Evolutionary conservation across 2,797 vertebrate genomes (phyloP), one percentile per base, ranked within the genome.

Genomic region (Triplophysa yarkandensis): DNA sequence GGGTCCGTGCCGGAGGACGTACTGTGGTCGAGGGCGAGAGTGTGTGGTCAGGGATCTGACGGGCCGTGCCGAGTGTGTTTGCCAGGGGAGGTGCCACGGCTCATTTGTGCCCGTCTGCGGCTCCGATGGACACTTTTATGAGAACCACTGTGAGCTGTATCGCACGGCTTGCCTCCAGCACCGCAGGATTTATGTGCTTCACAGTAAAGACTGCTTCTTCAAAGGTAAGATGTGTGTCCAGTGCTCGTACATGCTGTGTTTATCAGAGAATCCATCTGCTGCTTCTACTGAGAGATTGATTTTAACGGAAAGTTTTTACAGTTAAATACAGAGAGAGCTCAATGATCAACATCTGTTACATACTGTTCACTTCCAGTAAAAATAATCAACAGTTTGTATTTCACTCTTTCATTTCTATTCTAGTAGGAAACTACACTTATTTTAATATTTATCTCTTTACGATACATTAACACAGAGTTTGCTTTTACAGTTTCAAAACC

Each of bases 121-220:
- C 60, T 98, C 97, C 0, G 95, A 98, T 0, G 95, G 96, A 73
- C 88, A 89, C 48, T 93, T 98, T 82, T 98, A 98, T 0, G 94
- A 97, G 78, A 98, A 97, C 83, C 97, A 98, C 89, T 98, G 97
- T 0, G 93, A 97, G 81, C 91, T 98, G 58, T 95, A 96, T 82
- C 93, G 93, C 39, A 89, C 94, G 0, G 93, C 95, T 0, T 98
- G 97, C 71, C 89, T 95, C 85, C 91, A 94, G 89, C 89, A 87
- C 78, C 93, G 90, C 81, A 92, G 90, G 69, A 93, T 98, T 84
- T 90, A 92, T 62, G 88, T 92, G 34, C 83, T 93, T 34, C 95
- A 93, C 89, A 95, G 92, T 93, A 97, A 96, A 87, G 95, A 95
- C 85, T 98, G 97, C 76, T 98, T 98, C 92, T 95, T 98, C 87